A percentile compares a stretch with the other conserved stretches of the same genome.
These are phyloP conservation scores for Malacoraja senta DNA, from an alignment of 2,797 vertebrate genomes.

Conservation along the genomic window DNA sequence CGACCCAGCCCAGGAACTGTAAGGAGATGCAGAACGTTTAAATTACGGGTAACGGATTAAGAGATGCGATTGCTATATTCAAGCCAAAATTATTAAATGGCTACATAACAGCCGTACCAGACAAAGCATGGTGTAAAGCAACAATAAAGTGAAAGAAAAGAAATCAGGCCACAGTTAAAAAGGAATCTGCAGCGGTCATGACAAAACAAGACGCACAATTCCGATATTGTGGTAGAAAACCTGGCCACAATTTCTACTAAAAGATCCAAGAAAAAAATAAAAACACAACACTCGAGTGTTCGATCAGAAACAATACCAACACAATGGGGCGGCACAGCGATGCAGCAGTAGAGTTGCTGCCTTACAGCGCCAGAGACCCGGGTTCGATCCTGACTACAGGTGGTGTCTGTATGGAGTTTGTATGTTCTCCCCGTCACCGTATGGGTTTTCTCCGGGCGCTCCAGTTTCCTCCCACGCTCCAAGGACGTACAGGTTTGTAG, in stretches of 20 bases:
- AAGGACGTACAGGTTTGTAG: no score
- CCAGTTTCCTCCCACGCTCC: no score
- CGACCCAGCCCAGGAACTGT: constrained; percentile 81
- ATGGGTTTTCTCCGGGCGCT: no score
- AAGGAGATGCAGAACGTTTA: background rate
- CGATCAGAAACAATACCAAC: background rate
- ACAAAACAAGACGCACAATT: background rate
- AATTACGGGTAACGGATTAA: background rate
- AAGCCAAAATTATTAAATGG: background rate
- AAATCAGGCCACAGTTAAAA: background rate
- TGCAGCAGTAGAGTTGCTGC: no score
- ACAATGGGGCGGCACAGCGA: no score
- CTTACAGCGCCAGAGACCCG: no score
- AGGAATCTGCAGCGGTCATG: background rate
- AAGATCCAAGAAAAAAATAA: no score
- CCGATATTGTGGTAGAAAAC: background rate
- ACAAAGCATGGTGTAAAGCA: background rate
- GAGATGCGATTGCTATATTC: background rate
- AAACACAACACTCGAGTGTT: background rate
- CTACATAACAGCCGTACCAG: background rate
- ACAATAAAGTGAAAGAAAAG: background rate
- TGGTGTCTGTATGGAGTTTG: no score
- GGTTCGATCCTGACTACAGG: no score
- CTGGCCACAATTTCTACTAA: background rate
- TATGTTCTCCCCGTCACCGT: no score